These are phyloP conservation scores for Motacilla alba DNA, from an alignment of 2,113 vertebrate species.

Conservation along the genomic window DNA sequence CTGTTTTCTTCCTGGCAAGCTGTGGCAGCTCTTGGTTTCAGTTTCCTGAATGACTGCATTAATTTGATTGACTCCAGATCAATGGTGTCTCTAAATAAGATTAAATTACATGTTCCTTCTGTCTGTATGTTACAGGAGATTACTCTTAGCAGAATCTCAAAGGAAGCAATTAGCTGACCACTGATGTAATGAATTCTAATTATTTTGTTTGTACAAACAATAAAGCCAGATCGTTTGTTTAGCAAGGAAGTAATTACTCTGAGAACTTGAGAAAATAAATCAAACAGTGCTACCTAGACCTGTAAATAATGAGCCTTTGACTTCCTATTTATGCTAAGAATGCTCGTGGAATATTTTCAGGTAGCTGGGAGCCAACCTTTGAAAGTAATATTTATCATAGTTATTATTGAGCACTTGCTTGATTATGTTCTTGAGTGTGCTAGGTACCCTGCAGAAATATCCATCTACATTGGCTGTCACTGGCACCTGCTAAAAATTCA, in stretches of 20 bases:
- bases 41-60: not conserved
- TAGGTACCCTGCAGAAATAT: not conserved
- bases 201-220: slow-evolving; percentile 71
- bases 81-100: slow-evolving; percentile 18
- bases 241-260: slow-evolving; percentile 35
- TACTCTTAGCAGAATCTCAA: slow-evolving; percentile 40
- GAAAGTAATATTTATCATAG: slow-evolving; percentile 42
- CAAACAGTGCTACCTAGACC: not conserved
- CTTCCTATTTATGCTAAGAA: slow-evolving; percentile 43
- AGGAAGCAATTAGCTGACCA: slow-evolving; percentile 57
- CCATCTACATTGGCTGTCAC: slow-evolving; percentile 18
- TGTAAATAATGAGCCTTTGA: slow-evolving; percentile 50
- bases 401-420: slow-evolving; percentile 40
- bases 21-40: not conserved
- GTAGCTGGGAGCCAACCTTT: slow-evolving; percentile 38
- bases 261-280: slow-evolving; percentile 21
- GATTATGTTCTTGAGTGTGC: not conserved
- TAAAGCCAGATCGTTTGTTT: slow-evolving; percentile 24
- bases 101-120: slow-evolving; percentile 9
- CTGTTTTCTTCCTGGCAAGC: not conserved
- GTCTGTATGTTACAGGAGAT: not conserved
- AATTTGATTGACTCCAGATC: slow-evolving; percentile 11
- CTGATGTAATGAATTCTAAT: slow-evolving; percentile 70
- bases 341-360: slow-evolving; percentile 1
- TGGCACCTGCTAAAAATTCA: slow-evolving; percentile 53